Evolutionary conservation across 2,113 vertebrate species (phyloP), one percentile per base, ranked within the genome.

Genomic region (Anhinga rufa): DNA sequence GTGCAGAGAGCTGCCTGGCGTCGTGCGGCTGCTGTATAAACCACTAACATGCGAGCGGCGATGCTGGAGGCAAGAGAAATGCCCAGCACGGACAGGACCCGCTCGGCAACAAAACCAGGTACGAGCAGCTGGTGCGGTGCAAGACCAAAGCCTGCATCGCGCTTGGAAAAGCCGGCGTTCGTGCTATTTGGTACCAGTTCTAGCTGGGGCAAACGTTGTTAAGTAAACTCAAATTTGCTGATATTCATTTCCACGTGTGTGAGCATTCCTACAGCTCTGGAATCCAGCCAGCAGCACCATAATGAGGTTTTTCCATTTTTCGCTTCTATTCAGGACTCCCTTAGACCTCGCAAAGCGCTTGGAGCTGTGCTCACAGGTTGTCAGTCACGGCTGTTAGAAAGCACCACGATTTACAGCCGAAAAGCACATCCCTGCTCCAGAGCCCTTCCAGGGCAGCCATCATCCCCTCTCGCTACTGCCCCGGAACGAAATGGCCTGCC

Each of bases 1-100:
- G 98, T 98, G 98, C 89, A 0, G 72, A 79, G 93, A 96, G 95
- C 95, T 97, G 98, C 97, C 95, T 93, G 97, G 97, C 46, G 83
- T 97, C 82, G 61, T 17, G 83, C 8, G 88, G 97, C 97, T 96
- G 95, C 94, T 17, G 97, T 87, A 31, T 72, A 95, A 97, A 97
- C 98, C 97, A 79, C 93, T 16, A 92, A 80, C 22, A 54, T 44
- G 90, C 64, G 51, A 95, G 90, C 84, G 54, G 91, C 48, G 44
- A 86, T 72, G 95, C 87, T 69, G 92, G 83, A 95, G 95, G 69
- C 48, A 93, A 52, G 76, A 90, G 64, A 21, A 85, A 62, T 29
- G 86, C 91, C 49, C 22, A 69, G 77, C 95, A 70, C 0, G 0
- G 95, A 64, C 86, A 52, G 42, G 68, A 76, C 16, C 40, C 65